phyloP scores from a whole-genome alignment of 2,797 vertebrate genomes.

The Oreortyx pictus region DNA sequence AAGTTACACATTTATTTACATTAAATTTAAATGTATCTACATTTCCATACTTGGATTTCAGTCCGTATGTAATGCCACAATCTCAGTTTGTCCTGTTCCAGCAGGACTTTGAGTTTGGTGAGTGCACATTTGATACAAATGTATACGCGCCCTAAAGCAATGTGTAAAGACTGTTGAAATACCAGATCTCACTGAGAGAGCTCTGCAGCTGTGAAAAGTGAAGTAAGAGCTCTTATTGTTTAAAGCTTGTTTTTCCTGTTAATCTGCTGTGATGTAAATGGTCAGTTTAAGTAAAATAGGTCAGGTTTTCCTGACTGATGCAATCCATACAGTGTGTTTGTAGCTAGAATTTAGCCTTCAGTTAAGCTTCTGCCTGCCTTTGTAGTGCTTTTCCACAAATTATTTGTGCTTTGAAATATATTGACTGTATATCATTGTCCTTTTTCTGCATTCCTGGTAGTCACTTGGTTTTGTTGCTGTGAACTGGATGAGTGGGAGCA shows the following conservation, averaged over 20 bases:
- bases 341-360: background rate
- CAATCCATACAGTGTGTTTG: background rate
- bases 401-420: background rate
- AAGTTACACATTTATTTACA: background rate
- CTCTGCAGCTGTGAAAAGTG: background rate
- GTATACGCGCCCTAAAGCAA: conserved; percentile 7
- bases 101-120: conserved; percentile 35
- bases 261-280: background rate
- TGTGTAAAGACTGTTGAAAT: conserved; percentile 33
- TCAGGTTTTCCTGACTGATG: background rate
- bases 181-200: conserved; percentile 28
- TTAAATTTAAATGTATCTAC: background rate
- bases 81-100: conserved; percentile 1
- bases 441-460: background rate
- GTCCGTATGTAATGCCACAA: background rate
- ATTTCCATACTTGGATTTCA: background rate
- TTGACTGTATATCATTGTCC: background rate
- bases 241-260: conserved; percentile 37
- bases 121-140: conserved; percentile 36
- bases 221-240: conserved; percentile 27
- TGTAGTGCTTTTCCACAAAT: background rate
- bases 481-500: background rate
- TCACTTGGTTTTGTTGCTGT: background rate
- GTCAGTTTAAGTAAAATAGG: background rate
- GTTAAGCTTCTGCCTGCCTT: background rate